These are phyloP conservation scores for Plutella xylostella DNA, from an alignment of 2,888 invertebrate species.

Conservation along the genomic window DNA sequence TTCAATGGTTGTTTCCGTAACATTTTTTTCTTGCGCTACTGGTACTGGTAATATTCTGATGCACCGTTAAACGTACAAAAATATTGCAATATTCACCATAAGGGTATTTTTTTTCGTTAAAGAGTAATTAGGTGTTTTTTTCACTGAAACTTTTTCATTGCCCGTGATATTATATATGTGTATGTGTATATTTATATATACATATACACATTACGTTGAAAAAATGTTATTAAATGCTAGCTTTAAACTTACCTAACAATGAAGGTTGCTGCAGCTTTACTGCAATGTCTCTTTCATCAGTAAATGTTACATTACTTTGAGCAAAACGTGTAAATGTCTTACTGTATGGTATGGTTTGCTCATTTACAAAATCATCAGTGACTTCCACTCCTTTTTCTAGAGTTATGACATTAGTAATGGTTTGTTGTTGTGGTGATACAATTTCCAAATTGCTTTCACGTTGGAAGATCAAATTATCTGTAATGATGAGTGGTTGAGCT, in stretches of 20 bases:
- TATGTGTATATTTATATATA: too few species aligned
- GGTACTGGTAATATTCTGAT: too few species aligned
- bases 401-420: conserved; percentile 33
- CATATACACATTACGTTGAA: too few species aligned
- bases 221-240: background rate
- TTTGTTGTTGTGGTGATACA: conserved; percentile 34
- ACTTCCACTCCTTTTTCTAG: conserved; percentile 40
- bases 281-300: conserved; percentile 20
- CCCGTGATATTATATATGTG: too few species aligned
- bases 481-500: conserved; percentile 42
- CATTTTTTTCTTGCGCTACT: conserved; percentile 22
- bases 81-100: too few species aligned
- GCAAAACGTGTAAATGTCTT: conserved; percentile 24
- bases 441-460: conserved; percentile 44
- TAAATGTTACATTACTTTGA: conserved; percentile 33
- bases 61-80: too few species aligned
- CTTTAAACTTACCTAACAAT: conserved; percentile 35
- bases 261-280: conserved; percentile 42
- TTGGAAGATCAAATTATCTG: conserved; percentile 44
- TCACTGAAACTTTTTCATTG: too few species aligned
- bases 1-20: conserved; percentile 28
- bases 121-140: too few species aligned
- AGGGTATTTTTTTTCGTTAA: too few species aligned
- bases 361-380: conserved; percentile 39
- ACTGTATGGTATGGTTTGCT: conserved; percentile 34